These are phyloP conservation scores for Gracilinanus agilis DNA, from an alignment of 2,113 vertebrate genomes.

Conservation along the genomic window DNA sequence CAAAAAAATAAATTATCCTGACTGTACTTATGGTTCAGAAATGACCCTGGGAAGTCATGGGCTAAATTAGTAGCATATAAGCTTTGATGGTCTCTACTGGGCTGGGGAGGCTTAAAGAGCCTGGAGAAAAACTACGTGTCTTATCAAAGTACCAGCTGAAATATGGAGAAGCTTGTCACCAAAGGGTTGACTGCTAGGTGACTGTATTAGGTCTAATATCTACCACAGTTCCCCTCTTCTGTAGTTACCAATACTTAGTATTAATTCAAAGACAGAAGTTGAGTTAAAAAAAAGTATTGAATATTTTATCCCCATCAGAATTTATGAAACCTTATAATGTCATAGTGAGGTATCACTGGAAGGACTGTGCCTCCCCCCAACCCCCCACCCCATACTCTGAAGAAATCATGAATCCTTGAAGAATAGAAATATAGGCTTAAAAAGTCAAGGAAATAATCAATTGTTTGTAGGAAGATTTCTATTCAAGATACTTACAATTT, in stretches of 20 bases:
- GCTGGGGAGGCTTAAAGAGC: not conserved
- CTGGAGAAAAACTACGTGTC: not conserved
- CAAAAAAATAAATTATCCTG: not conserved
- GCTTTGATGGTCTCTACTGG: not conserved
- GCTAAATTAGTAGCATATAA: not conserved
- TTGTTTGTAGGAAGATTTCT: not conserved
- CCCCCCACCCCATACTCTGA: not conserved
- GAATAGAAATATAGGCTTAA: not conserved
- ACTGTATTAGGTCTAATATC: not conserved
- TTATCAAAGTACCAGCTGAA: not conserved
- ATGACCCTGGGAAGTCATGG: not conserved
- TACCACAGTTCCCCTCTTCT: not conserved
- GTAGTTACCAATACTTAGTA: too few species aligned
- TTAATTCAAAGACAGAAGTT: too few species aligned
- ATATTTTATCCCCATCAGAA: not conserved
- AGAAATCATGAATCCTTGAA: not conserved
- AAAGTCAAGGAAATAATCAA: not conserved
- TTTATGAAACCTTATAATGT: not conserved
- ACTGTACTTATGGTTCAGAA: not conserved
- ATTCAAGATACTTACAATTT: not conserved
- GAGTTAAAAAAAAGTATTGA: not conserved
- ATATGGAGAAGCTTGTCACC: not conserved
- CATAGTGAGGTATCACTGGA: not conserved
- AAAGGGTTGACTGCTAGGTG: not conserved
- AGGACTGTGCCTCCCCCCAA: not conserved